Percentiles rank a stretch among this genome's conserved stretches.
These are phyloP conservation scores for Drosophila tripunctata DNA, from an alignment of 2,888 invertebrate species.

Conservation along the genomic window DNA sequence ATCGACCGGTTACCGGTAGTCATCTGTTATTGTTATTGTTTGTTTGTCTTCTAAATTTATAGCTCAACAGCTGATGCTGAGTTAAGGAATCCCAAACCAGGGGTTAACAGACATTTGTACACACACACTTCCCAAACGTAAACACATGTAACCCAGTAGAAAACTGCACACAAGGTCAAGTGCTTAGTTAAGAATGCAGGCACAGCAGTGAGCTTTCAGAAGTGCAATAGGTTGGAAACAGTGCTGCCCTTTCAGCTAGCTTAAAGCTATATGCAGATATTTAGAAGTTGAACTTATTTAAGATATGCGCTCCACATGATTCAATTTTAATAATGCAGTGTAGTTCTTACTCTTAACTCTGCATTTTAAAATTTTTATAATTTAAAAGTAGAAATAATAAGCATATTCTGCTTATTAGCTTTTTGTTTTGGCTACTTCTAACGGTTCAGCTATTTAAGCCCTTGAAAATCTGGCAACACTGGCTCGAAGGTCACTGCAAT, in stretches of 20 bases:
- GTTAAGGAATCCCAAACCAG: not conserved
- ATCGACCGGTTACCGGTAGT: conserved; percentile 36
- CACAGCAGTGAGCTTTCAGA: not conserved
- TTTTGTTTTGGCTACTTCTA: not conserved
- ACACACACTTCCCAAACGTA: too few species aligned
- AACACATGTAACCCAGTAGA: too few species aligned
- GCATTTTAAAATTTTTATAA: not conserved
- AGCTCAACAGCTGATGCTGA: conserved; percentile 41
- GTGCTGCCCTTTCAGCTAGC: not conserved
- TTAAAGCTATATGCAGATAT: too few species aligned
- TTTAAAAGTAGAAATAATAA: too few species aligned
- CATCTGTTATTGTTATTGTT: not conserved
- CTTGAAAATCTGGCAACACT: not conserved
- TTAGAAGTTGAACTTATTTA: too few species aligned
- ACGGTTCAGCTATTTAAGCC: not conserved
- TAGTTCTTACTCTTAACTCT: too few species aligned
- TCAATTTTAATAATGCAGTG: too few species aligned
- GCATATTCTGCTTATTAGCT: not conserved
- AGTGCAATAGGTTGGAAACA: not conserved
- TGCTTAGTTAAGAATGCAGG: not conserved
- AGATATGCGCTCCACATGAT: too few species aligned
- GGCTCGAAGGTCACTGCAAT: conserved; percentile 33
- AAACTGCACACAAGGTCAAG: not conserved
- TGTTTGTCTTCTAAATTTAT: conserved; percentile 32
- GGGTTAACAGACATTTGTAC: not conserved